Evolutionary conservation across 2,888 invertebrate genomes (phyloP), one percentile per base, ranked within the genome.

Genomic region (Malthinus flaveolus): DNA sequence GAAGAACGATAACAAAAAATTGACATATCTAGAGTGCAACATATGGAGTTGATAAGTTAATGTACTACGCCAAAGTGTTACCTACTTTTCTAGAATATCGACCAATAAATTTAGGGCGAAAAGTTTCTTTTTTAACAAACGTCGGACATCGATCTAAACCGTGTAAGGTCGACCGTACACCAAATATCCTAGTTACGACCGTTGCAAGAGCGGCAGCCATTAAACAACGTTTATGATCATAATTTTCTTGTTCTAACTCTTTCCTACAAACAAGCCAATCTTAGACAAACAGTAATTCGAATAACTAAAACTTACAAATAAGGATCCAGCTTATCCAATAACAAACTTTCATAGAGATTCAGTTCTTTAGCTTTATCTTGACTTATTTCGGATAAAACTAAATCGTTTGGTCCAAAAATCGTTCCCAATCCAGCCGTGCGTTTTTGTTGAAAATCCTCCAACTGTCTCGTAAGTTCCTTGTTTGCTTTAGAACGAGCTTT

Each of bases 341-440:
- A 82, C 62, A 88, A 84, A 62, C 83, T 85, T 74, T 93, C 92
- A 62, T 90, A 86, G 50, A 91, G 84, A 75, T 86, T 87, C 55
- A 84, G 80, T 77, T 95, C 94, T 75, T 88, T 88, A 54, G 81
- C 79, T 77, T 88, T 89, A 74, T 95, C 94, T 56, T 88, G 85
- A 73, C 88, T 88, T 63, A 91, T 89, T 74, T 91, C 89, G 68
- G 89, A 86, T 3, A 94, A 82, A 66, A 90, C 85, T 59, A 85
- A 83, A 80, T 95, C 95, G 13, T 87, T 84, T 0, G 95, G 93
- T 0, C 96, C 97, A 79, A 92, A 97, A 67, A 97, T 85, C 48
- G 90, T 89, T 9, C 91, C 95, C 59, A 97, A 81, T 1, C 97
- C 97, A 33, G 95, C 90, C 34, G 90, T 92, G 66, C 95, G 82